Percentiles rank a stretch among this genome's conserved stretches.
These are phyloP conservation scores for Apogon hyalosoma DNA, from an alignment of 2,797 vertebrate species.

Conservation along the genomic window DNA sequence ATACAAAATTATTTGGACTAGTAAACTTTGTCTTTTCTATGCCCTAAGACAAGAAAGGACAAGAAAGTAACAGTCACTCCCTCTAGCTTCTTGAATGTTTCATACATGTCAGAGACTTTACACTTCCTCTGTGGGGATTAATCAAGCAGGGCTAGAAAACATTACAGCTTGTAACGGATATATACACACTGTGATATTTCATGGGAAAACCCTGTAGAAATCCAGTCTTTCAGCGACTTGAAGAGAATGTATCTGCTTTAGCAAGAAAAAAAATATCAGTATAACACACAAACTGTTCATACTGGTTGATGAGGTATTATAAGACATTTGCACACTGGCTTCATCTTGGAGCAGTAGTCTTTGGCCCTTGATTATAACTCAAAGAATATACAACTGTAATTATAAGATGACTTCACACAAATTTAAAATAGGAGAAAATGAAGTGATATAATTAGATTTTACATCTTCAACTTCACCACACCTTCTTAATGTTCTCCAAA, in stretches of 20 bases:
- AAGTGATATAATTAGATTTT: no score
- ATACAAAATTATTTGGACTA: constrained; percentile 41
- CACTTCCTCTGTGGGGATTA: not conserved
- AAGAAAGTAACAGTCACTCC: not conserved
- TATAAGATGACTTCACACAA: no score
- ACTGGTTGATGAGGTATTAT: not conserved
- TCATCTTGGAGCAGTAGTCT: no score
- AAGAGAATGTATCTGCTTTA: constrained; percentile 1
- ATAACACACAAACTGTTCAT: constrained; percentile 1
- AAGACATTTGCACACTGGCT: no score
- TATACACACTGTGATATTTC: constrained; percentile 11
- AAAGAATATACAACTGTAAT: no score
- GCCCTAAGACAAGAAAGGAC: not conserved
- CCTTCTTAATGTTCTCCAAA: no score
- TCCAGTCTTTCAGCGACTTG: constrained; percentile 11
- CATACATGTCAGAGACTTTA: not conserved
- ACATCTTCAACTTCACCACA: no score
- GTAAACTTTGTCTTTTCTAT: constrained; percentile 11
- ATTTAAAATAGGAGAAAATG: no score
- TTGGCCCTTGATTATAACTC: no score
- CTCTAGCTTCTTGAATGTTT: not conserved
- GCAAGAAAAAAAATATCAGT: constrained; percentile 1
- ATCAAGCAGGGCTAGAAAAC: not conserved
- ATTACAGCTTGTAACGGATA: constrained; percentile 11
- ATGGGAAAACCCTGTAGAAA: not conserved